phyloP scores from a whole-genome alignment of 2,888 invertebrate genomes.

The Oligia fasciuncula region DNA sequence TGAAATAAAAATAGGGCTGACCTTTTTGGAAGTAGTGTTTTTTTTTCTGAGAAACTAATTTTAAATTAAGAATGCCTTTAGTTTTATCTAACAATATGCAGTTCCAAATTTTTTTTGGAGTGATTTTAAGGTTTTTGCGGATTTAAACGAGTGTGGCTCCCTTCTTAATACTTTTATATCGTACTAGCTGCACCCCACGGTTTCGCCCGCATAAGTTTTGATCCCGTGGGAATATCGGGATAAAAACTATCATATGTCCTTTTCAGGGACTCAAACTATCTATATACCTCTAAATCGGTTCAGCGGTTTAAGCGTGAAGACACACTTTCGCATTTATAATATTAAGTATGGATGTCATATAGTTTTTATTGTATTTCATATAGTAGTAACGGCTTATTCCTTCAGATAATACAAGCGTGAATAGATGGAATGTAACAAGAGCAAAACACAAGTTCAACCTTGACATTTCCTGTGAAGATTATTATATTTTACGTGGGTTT shows the following conservation, averaged over 20 bases:
- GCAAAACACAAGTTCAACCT: neutral
- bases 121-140: no score
- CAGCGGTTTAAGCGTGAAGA: no score
- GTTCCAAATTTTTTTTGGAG: neutral
- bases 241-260: no score
- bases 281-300: no score
- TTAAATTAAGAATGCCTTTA: neutral
- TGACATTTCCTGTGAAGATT: conserved; percentile 12
- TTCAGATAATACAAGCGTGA: neutral
- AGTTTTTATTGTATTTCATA: no score
- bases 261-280: neutral
- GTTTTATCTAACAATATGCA: neutral
- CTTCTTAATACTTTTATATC: neutral
- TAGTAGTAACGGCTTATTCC: neutral
- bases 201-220: no score
- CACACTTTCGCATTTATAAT: no score
- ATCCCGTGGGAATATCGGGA: no score
- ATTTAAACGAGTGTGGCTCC: neutral
- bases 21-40: neutral
- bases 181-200: no score
- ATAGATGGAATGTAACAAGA: neutral
- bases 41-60: neutral
- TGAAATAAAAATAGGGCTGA: conserved; percentile 17
- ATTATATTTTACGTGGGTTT: conserved; percentile 22
- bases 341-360: no score